A percentile compares a stretch with the other conserved stretches of the same genome.
Evolutionary conservation across 1,140 invertebrate species (phyloP).

Genomic region (Drosophila setifemur): DNA sequence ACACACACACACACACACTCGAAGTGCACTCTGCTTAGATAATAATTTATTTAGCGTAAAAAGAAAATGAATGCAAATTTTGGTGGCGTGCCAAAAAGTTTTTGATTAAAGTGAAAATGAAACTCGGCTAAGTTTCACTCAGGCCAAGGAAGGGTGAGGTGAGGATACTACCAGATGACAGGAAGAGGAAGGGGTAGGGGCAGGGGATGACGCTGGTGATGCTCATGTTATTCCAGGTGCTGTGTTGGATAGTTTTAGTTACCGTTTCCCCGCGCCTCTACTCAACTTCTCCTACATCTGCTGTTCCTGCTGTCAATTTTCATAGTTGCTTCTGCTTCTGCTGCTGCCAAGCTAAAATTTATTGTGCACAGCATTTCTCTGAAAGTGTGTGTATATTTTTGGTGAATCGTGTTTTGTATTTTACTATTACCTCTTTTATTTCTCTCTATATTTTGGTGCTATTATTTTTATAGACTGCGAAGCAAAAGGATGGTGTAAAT

Average conservation of each 20-base stretch:
- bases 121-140: slow-evolving; percentile 62
- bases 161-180: neutral
- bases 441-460: slow-evolving; percentile 10
- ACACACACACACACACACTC: neutral
- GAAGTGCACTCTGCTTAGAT: slow-evolving; percentile 58
- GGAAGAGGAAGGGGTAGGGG: no score
- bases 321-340: slow-evolving; percentile 41
- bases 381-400: neutral
- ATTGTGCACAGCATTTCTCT: slow-evolving; percentile 57
- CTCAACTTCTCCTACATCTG: neutral
- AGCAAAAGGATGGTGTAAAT: neutral
- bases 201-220: neutral
- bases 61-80: slow-evolving; percentile 80
- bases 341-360: slow-evolving; percentile 57
- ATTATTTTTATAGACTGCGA: slow-evolving; percentile 2
- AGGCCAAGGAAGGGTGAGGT: neutral
- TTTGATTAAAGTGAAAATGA: slow-evolving; percentile 79
- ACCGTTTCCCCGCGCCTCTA: slow-evolving; percentile 8
- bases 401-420: slow-evolving; percentile 44
- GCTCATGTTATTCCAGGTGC: slow-evolving; percentile 70
- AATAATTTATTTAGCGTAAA: slow-evolving; percentile 81
- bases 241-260: slow-evolving; percentile 63
- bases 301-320: slow-evolving; percentile 54
- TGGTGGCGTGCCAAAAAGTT: slow-evolving; percentile 66
- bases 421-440: slow-evolving; percentile 19